Evolutionary conservation across 2,113 vertebrate genomes (phyloP).

Genomic region (Garra rufa): DNA sequence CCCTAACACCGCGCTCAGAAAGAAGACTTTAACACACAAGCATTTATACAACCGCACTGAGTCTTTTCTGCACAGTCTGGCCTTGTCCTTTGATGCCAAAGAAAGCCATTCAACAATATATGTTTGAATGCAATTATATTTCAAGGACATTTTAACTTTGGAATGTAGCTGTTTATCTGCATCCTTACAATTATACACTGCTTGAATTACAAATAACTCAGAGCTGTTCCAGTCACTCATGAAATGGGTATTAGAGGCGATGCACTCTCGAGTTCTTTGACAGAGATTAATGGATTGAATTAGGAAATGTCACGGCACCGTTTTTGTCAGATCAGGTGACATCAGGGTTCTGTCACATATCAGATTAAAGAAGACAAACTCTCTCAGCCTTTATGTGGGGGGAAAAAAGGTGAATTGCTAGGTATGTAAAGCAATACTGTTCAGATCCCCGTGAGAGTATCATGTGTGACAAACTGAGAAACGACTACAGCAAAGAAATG

Average conservation of each 20-base stretch:
- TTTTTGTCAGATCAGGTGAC: neutral
- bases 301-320: conserved; percentile 12
- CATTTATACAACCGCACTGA: neutral
- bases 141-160: conserved; percentile 5
- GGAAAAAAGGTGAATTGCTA: neutral
- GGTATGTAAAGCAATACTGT: neutral
- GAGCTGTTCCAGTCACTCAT: neutral
- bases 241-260: conserved; percentile 4
- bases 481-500: neutral
- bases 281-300: conserved; percentile 18
- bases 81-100: neutral
- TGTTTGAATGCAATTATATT: conserved; percentile 16
- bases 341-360: neutral
- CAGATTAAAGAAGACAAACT: conserved; percentile 13
- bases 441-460: neutral
- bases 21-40: neutral
- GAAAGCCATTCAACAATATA: neutral
- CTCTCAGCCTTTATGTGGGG: neutral
- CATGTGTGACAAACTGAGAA: conserved; percentile 6
- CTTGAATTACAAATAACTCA: neutral
- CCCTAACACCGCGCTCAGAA: neutral
- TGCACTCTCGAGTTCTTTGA: conserved; percentile 4
- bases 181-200: neutral
- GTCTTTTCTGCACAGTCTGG: neutral
- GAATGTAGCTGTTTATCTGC: neutral